Base-by-base conservation (phyloP, 2,888 invertebrate species). In the Callimorpha dominula region DNA sequence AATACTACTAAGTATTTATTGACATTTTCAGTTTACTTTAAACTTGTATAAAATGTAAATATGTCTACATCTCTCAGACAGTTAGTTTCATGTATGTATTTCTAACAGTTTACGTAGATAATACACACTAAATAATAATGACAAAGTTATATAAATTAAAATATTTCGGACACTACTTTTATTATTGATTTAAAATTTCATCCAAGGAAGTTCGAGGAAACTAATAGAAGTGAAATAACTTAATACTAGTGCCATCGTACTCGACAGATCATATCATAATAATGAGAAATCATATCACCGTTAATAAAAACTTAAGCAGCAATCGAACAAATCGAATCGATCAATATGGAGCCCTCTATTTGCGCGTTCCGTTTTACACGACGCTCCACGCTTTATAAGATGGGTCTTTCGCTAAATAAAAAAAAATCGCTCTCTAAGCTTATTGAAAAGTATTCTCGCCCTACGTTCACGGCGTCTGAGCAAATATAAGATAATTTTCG, bases 401-500 rank as follows among this genome's bases (percentile, higher is more conserved):
- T 90, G 92, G 92, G 81, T 78, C 88, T 88, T 89, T 90, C 87
- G 89, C 89, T 87, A 92, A 92, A 93, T 90, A 90, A 91, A 91
- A 92, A 43, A 93, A 95, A 95, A 93, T 84, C 89, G 92, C 93
- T 92, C 93, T 93, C 92, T 95, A 94, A 95, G 95, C 95, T 95
- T 95, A 95, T 95, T 95, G 95, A 95, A 95, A 95, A 95, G 95
- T 95, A 94, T 94, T 95, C 94, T 91, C 95, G 94, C 94, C 95
- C 95, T 89, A 90, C 92, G 93, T 94, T 95, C 94, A 95, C 95
- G 95, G 93, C 89, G 90, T 94, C 94, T 95, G 95, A 93, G 92
- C 95, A 95, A 95, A 95, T 95, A 95, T 95, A 95, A 95, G 95
- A 95, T 95, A 95, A 95, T 95, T 95, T 94, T 95, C 90, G 88